phyloP scores from a whole-genome alignment of 2,888 invertebrate genomes.

The Sarcophaga rosellei region DNA sequence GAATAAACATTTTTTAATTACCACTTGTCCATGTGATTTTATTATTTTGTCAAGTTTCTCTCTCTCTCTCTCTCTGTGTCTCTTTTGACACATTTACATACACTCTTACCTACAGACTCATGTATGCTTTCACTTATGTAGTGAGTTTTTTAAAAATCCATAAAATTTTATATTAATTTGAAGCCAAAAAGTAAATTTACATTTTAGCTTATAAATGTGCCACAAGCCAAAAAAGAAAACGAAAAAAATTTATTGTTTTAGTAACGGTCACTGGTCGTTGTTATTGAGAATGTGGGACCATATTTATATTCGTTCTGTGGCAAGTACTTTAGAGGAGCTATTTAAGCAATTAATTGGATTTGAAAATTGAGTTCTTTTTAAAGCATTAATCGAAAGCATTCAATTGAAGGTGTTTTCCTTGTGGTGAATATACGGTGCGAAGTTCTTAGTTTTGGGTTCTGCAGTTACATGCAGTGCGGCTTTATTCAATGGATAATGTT shows the following conservation, averaged over 20 bases:
- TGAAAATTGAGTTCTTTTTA: background rate
- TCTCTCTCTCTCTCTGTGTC: background rate
- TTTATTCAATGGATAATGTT: no score
- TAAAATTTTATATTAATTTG: conserved; percentile 39
- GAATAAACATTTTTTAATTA: conserved; percentile 66
- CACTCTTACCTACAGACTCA: background rate
- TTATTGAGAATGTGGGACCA: conserved; percentile 6
- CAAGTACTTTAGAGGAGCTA: background rate
- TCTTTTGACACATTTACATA: conserved; percentile 45
- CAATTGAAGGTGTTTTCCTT: no score
- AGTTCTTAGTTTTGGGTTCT: no score
- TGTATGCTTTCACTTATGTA: background rate
- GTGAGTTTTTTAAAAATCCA: background rate
- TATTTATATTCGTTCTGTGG: background rate
- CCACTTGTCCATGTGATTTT: conserved; percentile 68
- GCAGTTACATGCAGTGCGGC: no score
- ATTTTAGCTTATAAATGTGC: conserved; percentile 46
- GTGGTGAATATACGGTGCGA: no score
- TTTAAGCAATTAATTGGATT: background rate
- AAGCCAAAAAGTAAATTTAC: conserved; percentile 47
- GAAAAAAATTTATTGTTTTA: background rate
- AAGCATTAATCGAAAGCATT: no score
- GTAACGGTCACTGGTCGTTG: conserved; percentile 31
- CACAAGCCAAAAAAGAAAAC: background rate
- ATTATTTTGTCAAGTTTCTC: conserved; percentile 64